Conservation (phyloP, 2,113 vertebrate genomes). For the Atrichornis clamosus region DNA sequence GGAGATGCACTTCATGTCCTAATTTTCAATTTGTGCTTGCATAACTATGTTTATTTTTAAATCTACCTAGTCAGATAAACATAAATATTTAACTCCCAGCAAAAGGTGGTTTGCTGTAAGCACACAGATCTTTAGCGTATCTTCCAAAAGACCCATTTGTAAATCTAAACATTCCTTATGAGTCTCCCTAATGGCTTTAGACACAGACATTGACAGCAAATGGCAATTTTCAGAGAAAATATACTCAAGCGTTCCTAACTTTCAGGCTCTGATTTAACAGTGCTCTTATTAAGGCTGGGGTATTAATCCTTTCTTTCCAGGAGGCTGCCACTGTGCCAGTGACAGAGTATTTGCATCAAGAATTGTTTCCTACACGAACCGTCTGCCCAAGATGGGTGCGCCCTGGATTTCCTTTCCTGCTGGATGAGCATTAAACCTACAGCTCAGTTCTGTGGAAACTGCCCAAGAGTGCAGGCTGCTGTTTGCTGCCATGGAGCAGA, state of each 20-base stretch:
- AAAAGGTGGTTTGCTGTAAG: not conserved
- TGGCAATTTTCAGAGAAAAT: not conserved
- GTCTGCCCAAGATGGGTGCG: not conserved
- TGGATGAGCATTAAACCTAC: not conserved
- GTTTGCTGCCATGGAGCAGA: not conserved
- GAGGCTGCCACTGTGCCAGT: not conserved
- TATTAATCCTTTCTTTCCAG: not conserved
- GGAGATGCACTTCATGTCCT: not conserved
- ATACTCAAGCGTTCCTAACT: not conserved
- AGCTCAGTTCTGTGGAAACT: not conserved
- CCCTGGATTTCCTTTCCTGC: not conserved
- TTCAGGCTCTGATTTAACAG: not conserved
- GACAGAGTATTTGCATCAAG: not conserved
- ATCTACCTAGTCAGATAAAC: not conserved
- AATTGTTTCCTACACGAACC: not conserved
- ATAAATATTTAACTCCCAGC: not conserved
- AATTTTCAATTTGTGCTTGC: not conserved
- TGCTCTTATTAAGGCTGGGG: not conserved
- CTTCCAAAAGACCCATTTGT: not conserved
- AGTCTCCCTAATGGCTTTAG: not conserved
- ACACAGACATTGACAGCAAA: not conserved
- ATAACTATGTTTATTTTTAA: conserved; percentile 2
- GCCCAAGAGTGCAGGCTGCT: not conserved
- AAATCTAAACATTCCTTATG: not conserved
- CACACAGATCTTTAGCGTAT: not conserved